phyloP scores from a whole-genome alignment of 2,113 vertebrate species.

The Polypterus bichir region DNA sequence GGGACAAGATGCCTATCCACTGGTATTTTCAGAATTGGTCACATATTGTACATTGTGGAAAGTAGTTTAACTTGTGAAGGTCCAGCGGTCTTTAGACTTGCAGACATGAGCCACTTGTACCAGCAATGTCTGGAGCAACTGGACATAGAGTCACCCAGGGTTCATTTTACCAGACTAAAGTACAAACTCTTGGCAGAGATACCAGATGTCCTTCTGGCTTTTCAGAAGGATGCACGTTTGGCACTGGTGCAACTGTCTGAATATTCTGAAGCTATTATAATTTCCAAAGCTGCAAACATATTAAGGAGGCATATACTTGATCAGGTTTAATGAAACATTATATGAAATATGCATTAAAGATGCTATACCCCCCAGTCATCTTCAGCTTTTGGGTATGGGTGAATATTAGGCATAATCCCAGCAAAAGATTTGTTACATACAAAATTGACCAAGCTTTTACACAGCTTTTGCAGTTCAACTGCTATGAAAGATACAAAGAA shows the following conservation, averaged over 20 bases:
- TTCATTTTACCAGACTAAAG: no score
- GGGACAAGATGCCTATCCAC: no score
- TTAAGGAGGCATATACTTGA: conserved; percentile 9
- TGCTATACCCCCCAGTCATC: conserved; percentile 4
- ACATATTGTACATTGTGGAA: no score
- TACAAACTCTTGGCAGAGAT: no score
- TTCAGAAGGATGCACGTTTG: conserved; percentile 8
- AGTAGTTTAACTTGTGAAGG: no score
- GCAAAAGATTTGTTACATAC: background rate
- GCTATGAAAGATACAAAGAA: conserved; percentile 16
- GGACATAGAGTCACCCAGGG: no score
- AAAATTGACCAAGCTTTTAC: conserved; percentile 8
- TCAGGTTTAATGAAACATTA: conserved; percentile 13
- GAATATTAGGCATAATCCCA: conserved; percentile 19
- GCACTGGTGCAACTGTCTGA: conserved; percentile 1
- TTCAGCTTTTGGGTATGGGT: background rate
- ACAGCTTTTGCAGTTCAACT: conserved; percentile 19
- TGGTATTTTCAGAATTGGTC: no score
- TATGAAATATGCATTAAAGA: conserved; percentile 10
- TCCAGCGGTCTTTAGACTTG: no score
- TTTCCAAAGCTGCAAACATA: conserved; percentile 11
- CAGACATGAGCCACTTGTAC: no score
- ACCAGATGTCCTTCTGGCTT: background rate
- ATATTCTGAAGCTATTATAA: conserved; percentile 9
- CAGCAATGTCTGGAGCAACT: no score